Evolutionary conservation across 2,888 invertebrate genomes (phyloP), one percentile per base, ranked within the genome.

Genomic region (Petrolisthes manimaculis): DNA sequence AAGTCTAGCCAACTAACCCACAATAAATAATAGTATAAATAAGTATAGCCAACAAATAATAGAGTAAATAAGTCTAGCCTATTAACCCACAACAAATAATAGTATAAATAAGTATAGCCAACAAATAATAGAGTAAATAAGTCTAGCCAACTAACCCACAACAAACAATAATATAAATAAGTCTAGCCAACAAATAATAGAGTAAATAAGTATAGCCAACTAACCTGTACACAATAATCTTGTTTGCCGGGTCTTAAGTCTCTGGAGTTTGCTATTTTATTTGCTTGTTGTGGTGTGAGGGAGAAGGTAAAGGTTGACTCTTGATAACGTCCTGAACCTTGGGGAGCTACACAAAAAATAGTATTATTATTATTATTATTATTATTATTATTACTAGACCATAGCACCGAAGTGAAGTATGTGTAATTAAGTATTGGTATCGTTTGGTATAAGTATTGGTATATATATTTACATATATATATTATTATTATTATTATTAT

Each of bases 251-350:
- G 92, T 71, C 92, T 85, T 21, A 92, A 88, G 90, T 96, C 96
- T 92, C 97, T 95, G 84, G 97, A 97, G 90, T 95, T 95, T 0
- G 97, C 96, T 79, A 98, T 96, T 92, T 97, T 97, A 18, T 97
- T 96, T 37, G 98, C 97, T 93, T 98, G 98, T 92, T 97, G 96
- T 21, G 98, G 97, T 3, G 97, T 97, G 80, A 98, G 94, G 93
- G 97, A 97, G 93, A 98, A 98, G 91, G 96, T 95, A 93, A 96
- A 98, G 83, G 95, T 95, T 89, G 96, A 96, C 92, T 98, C 98
- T 92, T 98, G 98, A 93, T 96, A 95, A 91, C 97, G 88, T 12
- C 91, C 89, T 18, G 91, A 91, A 4, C 89, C 93, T 92, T 96
- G 96, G 12, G 95, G 95, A 93, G 96, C 95, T 92, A 83, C 56